phyloP scores from a whole-genome alignment of 2,797 vertebrate species.

The Menidia menidia region DNA sequence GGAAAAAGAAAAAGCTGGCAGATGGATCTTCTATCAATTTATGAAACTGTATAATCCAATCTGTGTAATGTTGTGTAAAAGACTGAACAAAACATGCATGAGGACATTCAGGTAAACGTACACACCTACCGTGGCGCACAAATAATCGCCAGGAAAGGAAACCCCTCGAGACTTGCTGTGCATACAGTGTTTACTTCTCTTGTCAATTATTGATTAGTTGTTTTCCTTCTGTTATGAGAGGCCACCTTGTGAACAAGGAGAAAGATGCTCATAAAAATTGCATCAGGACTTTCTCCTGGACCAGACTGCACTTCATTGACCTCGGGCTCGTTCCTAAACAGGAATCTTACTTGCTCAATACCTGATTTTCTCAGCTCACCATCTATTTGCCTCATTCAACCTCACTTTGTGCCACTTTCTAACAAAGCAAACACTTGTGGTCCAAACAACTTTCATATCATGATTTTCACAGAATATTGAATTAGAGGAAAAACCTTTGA shows the following conservation, averaged over 20 bases:
- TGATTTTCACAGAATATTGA: too few species aligned
- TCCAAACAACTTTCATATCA: conserved; percentile 12
- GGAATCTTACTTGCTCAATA: conserved; percentile 46
- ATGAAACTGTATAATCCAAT: not conserved
- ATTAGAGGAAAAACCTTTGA: too few species aligned
- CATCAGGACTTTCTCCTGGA: conserved; percentile 53
- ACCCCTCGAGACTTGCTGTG: conserved; percentile 58
- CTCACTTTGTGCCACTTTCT: conserved; percentile 14
- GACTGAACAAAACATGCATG: conserved; percentile 1
- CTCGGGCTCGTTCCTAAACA: conserved; percentile 48
- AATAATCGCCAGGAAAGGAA: conserved; percentile 46
- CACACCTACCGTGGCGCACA: conserved; percentile 23
- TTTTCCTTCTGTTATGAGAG: conserved; percentile 81
- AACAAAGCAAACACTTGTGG: conserved; percentile 16
- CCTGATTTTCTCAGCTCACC: conserved; percentile 16
- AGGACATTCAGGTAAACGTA: conserved; percentile 6
- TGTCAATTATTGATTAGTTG: conserved; percentile 83
- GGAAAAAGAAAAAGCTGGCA: not conserved
- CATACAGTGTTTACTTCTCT: conserved; percentile 72
- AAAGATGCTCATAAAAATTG: conserved; percentile 73
- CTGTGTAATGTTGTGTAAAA: not conserved
- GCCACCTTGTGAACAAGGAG: conserved; percentile 64
- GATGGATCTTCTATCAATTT: not conserved
- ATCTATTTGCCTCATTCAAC: conserved; percentile 53
- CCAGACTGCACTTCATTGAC: conserved; percentile 62